Percentiles rank a stretch among this genome's conserved stretches.
Evolutionary conservation across 1,140 invertebrate species (phyloP).

Genomic region (Brachionus paranguensis): DNA sequence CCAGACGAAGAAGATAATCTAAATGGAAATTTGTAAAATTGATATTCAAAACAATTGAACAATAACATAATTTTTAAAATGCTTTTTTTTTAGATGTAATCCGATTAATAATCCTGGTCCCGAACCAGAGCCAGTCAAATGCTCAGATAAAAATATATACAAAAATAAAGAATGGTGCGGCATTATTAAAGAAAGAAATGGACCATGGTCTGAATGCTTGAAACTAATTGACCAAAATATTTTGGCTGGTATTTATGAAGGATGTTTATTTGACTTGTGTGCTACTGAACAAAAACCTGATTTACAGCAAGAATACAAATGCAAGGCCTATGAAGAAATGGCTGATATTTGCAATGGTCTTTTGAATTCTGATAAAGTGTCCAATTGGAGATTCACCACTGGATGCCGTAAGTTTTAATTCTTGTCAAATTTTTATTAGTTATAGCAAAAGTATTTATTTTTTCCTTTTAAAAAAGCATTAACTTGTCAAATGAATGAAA

Average conservation of each 20-base stretch:
- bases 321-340: slow-evolving; percentile 18
- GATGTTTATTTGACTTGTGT: slow-evolving; percentile 20
- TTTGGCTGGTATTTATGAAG: not conserved
- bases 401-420: not conserved
- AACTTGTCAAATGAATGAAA: not conserved
- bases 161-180: not conserved
- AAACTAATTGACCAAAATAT: not conserved
- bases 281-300: not conserved
- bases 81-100: not conserved
- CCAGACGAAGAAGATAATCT: not conserved
- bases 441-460: no score
- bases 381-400: not conserved
- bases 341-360: not conserved
- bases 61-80: not conserved
- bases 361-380: not conserved
- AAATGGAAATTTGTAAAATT: not conserved
- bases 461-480: not conserved
- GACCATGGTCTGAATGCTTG: not conserved
- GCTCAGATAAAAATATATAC: not conserved
- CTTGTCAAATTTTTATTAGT: not conserved
- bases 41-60: not conserved
- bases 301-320: not conserved
- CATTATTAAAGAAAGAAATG: not conserved
- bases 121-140: not conserved
- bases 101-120: not conserved